Percentiles rank a stretch among this genome's conserved stretches.
phyloP scores from a whole-genome alignment of 2,797 vertebrate species.

The Tapera naevia region DNA sequence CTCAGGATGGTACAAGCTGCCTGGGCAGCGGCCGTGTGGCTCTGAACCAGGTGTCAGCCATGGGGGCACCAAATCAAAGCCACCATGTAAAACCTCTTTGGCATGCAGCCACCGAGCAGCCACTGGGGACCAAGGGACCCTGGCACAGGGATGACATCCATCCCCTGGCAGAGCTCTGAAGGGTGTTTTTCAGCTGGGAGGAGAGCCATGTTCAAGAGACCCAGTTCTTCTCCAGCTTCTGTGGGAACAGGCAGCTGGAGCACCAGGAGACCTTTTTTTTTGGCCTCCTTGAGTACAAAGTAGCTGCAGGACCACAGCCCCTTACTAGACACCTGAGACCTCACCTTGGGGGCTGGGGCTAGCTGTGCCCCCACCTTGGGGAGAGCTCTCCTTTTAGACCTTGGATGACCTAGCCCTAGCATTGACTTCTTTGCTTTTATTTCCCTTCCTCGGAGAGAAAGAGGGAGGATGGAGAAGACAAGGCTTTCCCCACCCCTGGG shows the following conservation, averaged over 20 bases:
- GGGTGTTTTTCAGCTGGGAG: background rate
- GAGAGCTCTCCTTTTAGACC: background rate
- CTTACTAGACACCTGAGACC: background rate
- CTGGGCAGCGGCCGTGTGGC: background rate
- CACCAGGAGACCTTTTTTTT: background rate
- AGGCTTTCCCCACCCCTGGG: background rate
- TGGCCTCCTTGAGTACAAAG: background rate
- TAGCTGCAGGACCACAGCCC: background rate
- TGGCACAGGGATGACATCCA: background rate
- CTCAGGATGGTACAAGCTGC: background rate
- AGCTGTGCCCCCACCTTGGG: background rate
- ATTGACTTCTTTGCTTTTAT: background rate
- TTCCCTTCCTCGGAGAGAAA: background rate
- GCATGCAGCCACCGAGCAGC: fast-evolving
- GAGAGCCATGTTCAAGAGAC: background rate
- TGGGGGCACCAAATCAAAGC: background rate
- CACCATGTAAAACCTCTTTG: background rate
- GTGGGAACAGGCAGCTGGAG: background rate
- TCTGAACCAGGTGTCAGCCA: background rate
- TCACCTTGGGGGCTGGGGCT: background rate
- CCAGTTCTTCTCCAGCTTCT: background rate
- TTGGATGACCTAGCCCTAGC: background rate
- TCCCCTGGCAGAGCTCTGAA: background rate
- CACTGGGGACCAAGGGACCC: background rate
- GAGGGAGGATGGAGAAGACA: background rate